These are phyloP conservation scores for Cheirogaleus medius DNA, from an alignment of 2,113 vertebrate genomes.

Conservation along the genomic window DNA sequence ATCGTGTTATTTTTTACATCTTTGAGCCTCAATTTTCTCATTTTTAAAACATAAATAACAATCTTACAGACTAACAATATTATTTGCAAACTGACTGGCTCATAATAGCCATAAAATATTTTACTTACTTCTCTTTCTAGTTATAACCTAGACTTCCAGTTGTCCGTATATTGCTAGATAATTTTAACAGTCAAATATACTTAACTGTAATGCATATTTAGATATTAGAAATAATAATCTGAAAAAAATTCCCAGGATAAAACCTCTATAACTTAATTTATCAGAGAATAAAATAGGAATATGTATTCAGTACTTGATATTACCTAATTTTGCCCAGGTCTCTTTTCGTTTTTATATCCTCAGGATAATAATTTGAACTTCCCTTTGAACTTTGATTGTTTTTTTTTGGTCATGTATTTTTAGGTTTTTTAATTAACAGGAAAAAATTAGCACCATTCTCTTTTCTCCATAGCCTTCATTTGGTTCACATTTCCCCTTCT, in stretches of 20 bases:
- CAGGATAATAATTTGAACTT: conserved; percentile 49
- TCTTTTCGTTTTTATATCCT: not conserved
- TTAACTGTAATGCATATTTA: not conserved
- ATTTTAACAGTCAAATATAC: not conserved
- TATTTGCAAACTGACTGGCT: not conserved
- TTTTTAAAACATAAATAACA: not conserved
- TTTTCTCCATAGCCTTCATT: not conserved
- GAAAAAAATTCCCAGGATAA: not conserved
- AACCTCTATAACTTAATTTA: not conserved
- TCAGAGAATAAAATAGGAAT: not conserved
- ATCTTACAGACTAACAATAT: not conserved
- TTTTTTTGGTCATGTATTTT: conserved; percentile 47
- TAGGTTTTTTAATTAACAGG: conserved; percentile 61
- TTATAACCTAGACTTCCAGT: not conserved
- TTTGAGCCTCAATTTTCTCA: not conserved
- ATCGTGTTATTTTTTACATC: not conserved
- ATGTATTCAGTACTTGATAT: not conserved
- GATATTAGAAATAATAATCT: not conserved
- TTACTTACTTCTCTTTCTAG: not conserved
- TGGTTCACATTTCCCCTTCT: conserved; percentile 52
- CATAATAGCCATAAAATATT: not conserved
- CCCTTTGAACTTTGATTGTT: conserved; percentile 11
- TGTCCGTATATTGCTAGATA: not conserved
- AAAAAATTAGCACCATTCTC: conserved; percentile 27
- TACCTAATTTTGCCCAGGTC: not conserved